phyloP scores from a whole-genome alignment of 2,113 vertebrate species.

The Delphinus delphis region DNA sequence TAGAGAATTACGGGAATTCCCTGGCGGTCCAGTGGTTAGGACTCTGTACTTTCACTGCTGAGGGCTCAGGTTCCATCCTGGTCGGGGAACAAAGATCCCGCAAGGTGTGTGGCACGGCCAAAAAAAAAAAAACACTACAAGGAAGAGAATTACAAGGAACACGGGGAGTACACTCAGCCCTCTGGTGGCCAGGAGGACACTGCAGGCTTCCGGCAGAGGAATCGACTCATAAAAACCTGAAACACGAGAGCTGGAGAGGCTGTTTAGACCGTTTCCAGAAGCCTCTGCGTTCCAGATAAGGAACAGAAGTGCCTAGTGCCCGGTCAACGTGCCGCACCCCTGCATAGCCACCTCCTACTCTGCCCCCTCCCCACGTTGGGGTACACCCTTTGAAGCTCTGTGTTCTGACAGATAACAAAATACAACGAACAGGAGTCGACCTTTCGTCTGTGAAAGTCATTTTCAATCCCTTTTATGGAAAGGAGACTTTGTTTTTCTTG shows the following conservation, averaged over 20 bases:
- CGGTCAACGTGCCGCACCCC: too few relatives aligned
- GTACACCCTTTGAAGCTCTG: background rate
- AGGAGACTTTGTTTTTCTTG: background rate
- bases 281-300: background rate
- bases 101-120: too few relatives aligned
- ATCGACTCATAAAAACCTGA: fast-evolving
- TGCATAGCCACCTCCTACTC: background rate
- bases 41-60: too few relatives aligned
- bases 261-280: background rate
- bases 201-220: too few relatives aligned
- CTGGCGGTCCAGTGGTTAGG: too few relatives aligned
- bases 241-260: background rate
- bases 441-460: fast-evolving
- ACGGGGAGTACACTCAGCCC: too few relatives aligned
- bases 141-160: too few relatives aligned
- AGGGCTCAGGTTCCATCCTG: too few relatives aligned
- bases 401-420: fast-evolving
- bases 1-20: too few relatives aligned
- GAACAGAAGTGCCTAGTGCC: fast-evolving
- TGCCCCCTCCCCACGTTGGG: too few relatives aligned
- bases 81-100: too few relatives aligned
- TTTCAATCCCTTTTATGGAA: background rate
- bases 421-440: fast-evolving
- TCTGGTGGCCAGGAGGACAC: background rate
- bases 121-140: too few relatives aligned